These are phyloP conservation scores for Molossus molossus DNA, from an alignment of 2,797 vertebrate species.

Conservation along the genomic window DNA sequence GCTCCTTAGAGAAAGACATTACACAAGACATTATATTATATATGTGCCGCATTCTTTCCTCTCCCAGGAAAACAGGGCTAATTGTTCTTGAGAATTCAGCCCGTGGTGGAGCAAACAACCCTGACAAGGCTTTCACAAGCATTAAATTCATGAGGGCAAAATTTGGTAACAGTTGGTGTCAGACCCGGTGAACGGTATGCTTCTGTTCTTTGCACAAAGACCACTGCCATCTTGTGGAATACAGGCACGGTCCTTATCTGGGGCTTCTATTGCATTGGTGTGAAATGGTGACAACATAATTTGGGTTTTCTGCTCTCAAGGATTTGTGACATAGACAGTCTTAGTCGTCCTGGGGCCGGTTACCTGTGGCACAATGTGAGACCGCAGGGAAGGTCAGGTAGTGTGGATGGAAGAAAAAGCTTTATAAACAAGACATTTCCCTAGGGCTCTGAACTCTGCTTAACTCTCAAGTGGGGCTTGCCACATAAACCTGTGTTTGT, in stretches of 20 bases:
- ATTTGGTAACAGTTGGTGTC: conserved; percentile 67
- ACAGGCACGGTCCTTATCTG: neutral
- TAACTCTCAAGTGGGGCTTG: conserved; percentile 42
- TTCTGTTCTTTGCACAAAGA: conserved; percentile 63
- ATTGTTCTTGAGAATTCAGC: conserved; percentile 78
- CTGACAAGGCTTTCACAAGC: conserved; percentile 65
- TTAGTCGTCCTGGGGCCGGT: conserved; percentile 5
- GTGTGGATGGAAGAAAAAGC: conserved; percentile 69
- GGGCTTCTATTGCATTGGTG: conserved; percentile 65
- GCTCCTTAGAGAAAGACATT: conserved; percentile 77
- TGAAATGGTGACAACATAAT: conserved; percentile 80
- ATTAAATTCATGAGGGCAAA: conserved; percentile 75
- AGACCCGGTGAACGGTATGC: neutral
- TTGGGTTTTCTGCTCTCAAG: conserved; percentile 66
- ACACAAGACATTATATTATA: conserved; percentile 75
- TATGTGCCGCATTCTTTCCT: conserved; percentile 38
- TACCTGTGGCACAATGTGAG: conserved; percentile 54
- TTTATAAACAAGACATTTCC: conserved; percentile 77
- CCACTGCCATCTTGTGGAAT: conserved; percentile 84
- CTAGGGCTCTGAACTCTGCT: conserved; percentile 39
- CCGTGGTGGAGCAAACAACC: conserved; percentile 54
- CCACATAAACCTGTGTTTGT: conserved; percentile 57
- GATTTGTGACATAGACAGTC: conserved; percentile 52
- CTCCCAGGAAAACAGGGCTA: conserved; percentile 65
- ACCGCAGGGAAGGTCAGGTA: conserved; percentile 68